Conservation (phyloP, 2,113 vertebrate species). For the Leptodactylus fuscus region DNA sequence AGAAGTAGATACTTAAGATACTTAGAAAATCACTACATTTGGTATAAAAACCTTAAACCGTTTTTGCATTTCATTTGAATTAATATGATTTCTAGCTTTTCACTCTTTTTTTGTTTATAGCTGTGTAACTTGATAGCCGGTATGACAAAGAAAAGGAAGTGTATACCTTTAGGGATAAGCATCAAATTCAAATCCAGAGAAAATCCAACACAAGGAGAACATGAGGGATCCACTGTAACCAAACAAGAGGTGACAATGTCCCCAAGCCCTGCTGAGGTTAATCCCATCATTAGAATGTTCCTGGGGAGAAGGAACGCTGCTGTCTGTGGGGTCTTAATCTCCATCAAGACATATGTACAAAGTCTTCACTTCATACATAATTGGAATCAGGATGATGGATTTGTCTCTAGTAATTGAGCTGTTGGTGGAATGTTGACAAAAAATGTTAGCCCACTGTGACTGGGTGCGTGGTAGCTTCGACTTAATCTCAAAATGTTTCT, state of each 20-base stretch:
- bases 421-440: constrained; percentile 10
- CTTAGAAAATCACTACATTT: not conserved
- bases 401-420: constrained; percentile 58
- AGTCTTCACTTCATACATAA: constrained; percentile 68
- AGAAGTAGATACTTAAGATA: not conserved
- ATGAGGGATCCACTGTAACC: constrained; percentile 55
- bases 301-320: constrained; percentile 64
- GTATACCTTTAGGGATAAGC: constrained; percentile 8
- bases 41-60: no score
- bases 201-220: constrained; percentile 50
- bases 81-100: no score
- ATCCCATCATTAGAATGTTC: constrained; percentile 62
- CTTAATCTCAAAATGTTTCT: not conserved
- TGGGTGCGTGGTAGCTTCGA: not conserved
- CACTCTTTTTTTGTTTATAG: not conserved
- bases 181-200: constrained; percentile 37
- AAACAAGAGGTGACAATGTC: constrained; percentile 39
- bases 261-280: constrained; percentile 9
- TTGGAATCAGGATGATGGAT: constrained; percentile 75
- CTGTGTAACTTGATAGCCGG: not conserved
- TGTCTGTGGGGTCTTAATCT: constrained; percentile 73
- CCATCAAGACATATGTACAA: constrained; percentile 62
- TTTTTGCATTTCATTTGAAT: not conserved
- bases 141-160: not conserved
- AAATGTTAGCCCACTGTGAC: not conserved